Percentiles rank a stretch among this genome's conserved stretches.
Evolutionary conservation across 2,888 invertebrate species (phyloP).

Genomic region (Andricus curvator): DNA sequence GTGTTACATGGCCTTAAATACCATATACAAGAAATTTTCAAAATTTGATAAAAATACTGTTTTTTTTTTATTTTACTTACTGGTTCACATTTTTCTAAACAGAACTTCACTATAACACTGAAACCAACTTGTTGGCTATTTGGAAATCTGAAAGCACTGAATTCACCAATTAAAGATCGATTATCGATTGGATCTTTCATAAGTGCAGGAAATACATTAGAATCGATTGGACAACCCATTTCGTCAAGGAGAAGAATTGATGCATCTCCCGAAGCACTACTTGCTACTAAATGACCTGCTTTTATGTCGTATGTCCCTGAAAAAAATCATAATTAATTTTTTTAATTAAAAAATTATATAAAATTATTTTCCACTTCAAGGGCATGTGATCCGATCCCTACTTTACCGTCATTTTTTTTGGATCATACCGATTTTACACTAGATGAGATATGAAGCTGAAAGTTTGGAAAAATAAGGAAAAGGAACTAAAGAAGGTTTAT

Average conservation of each 20-base stretch:
- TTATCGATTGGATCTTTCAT: constrained; percentile 71
- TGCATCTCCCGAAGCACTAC: constrained; percentile 86
- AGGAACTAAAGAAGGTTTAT: too few species aligned
- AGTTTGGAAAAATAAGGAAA: too few species aligned
- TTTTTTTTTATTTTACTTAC: constrained; percentile 74
- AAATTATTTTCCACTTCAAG: not conserved
- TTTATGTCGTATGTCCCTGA: constrained; percentile 83
- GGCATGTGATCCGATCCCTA: too few species aligned
- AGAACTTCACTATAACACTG: constrained; percentile 90
- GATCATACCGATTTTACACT: too few species aligned
- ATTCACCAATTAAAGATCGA: constrained; percentile 81
- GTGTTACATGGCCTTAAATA: too few species aligned
- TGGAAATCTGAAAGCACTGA: constrained; percentile 93
- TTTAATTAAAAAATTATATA: not conserved
- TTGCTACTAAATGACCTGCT: constrained; percentile 89
- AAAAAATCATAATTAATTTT: constrained; percentile 41
- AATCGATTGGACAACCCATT: constrained; percentile 89
- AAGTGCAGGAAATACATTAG: constrained; percentile 82
- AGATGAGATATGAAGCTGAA: too few species aligned
- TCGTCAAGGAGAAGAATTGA: constrained; percentile 88
- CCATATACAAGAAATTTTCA: too few species aligned
- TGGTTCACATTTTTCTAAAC: constrained; percentile 84
- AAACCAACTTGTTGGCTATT: constrained; percentile 91
- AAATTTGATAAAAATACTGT: too few species aligned
- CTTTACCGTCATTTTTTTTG: too few species aligned